phyloP scores from a whole-genome alignment of 2,113 vertebrate species.

The Pandion haliaetus region DNA sequence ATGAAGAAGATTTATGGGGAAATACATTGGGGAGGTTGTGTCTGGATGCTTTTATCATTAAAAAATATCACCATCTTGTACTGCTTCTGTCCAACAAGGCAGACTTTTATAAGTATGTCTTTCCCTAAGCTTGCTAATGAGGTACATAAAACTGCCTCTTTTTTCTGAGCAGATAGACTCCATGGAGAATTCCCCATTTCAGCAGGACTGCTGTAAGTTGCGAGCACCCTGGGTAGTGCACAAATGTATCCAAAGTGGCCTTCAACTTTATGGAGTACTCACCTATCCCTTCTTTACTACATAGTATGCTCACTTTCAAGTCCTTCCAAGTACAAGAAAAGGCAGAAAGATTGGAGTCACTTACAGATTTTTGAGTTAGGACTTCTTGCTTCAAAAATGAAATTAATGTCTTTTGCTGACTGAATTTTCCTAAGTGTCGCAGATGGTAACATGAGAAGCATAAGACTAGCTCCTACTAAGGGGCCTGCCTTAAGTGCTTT shows the following conservation, averaged over 20 bases:
- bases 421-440: neutral
- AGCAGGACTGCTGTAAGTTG: neutral
- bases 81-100: neutral
- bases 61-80: neutral
- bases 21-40: neutral
- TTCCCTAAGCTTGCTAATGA: neutral
- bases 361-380: neutral
- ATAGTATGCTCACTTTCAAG: neutral
- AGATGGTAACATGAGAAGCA: neutral
- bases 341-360: neutral
- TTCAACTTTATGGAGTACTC: neutral
- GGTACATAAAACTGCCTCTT: neutral
- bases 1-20: neutral
- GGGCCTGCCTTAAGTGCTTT: neutral
- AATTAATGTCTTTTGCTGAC: neutral
- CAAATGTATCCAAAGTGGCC: neutral
- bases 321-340: neutral
- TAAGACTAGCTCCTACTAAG: neutral
- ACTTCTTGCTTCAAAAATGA: neutral
- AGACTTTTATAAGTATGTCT: neutral
- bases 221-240: neutral
- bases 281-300: neutral
- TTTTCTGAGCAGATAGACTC: neutral
- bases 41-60: neutral
- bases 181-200: neutral